Percentiles rank a stretch among this genome's conserved stretches.
These are phyloP conservation scores for Eudemis profundana DNA, from an alignment of 2,888 invertebrate species.

Conservation along the genomic window DNA sequence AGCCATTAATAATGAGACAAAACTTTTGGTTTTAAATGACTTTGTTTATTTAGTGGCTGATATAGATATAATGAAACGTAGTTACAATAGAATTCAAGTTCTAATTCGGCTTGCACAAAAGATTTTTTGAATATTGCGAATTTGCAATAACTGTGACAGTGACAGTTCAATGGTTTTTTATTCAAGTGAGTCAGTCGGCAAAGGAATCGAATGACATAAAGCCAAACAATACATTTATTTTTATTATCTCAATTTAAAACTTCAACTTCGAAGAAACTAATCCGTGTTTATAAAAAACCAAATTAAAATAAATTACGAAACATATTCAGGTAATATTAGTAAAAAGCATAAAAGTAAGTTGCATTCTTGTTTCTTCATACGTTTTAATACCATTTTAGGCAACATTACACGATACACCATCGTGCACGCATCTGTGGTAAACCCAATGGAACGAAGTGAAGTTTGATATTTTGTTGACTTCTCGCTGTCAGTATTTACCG, in stretches of 20 bases:
- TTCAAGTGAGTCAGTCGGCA: too few species aligned
- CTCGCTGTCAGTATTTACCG: slow-evolving; percentile 41
- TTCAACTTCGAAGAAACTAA: too few species aligned
- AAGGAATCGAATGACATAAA: too few species aligned
- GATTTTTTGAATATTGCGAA: too few species aligned
- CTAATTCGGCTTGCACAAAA: too few species aligned
- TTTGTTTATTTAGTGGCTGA: neutral
- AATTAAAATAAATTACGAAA: too few species aligned
- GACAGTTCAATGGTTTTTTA: neutral
- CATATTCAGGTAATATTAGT: too few species aligned
- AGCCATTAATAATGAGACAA: slow-evolving; percentile 53
- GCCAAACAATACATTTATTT: too few species aligned
- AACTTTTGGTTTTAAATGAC: neutral
- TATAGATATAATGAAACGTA: neutral
- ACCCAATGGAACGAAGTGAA: slow-evolving; percentile 5
- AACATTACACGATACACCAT: neutral
- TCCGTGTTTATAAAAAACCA: too few species aligned
- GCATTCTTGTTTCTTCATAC: neutral
- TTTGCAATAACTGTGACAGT: neutral
- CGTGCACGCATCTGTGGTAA: slow-evolving; percentile 13
- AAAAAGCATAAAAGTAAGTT: too few species aligned
- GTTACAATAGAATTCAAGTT: too few species aligned
- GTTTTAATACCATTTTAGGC: neutral
- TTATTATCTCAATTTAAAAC: too few species aligned
- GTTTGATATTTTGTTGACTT: slow-evolving; percentile 33